Base-by-base conservation (phyloP, 37 sponge, comb jelly and placozoan genomes). In the Chondrilla cf. caribensis region DNA sequence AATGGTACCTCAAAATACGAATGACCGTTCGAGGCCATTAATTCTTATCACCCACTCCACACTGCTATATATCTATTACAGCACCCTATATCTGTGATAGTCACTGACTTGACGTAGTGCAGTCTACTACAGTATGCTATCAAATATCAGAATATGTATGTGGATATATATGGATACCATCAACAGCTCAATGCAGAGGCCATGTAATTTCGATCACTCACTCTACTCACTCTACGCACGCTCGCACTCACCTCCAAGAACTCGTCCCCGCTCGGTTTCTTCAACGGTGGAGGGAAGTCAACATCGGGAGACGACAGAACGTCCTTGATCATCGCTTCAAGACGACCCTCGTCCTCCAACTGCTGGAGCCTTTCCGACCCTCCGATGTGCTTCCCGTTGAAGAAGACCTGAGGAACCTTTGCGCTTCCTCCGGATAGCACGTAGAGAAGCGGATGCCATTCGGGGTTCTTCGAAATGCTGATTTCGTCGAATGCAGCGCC, bases 231-330 rank as follows among this genome's bases (percentile, higher is more conserved):
- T n/a, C n/a, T n/a, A n/a, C n/a, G n/a, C n/a, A n/a, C n/a, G n/a
- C n/a, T n/a, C n/a, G n/a, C n/a, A 17, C 85, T 35, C 4, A 84
- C 85, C 70, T 85, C 35, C 9, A 85, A 24, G 40, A 65, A 85
- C 26, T 85, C 86, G 24, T 85, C 58, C 2, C 58, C 31, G 5
- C n/a, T 6, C 0, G 86, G 86, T 79, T 43, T 79, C 54, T 79
- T 39, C 7, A 85, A 57, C 2, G 79, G 86, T 17, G 86, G 86
- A 67, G 86, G 86, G 62, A 85, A 85, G 36, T 64, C 86, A 0
- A 39, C 51, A 2, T 33, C 47, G 18, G 58, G 68, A 54, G 36
- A 47, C 40, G 41, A 58, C 39, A 79, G 71, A 0, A 64, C 59
- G 55, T 79, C 71, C 43, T 47, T 85, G 65, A 85, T 22, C 72